Evolutionary conservation across 1,140 invertebrate genomes (phyloP), one percentile per base, ranked within the genome.

Genomic region (Trissolcus basalis): DNA sequence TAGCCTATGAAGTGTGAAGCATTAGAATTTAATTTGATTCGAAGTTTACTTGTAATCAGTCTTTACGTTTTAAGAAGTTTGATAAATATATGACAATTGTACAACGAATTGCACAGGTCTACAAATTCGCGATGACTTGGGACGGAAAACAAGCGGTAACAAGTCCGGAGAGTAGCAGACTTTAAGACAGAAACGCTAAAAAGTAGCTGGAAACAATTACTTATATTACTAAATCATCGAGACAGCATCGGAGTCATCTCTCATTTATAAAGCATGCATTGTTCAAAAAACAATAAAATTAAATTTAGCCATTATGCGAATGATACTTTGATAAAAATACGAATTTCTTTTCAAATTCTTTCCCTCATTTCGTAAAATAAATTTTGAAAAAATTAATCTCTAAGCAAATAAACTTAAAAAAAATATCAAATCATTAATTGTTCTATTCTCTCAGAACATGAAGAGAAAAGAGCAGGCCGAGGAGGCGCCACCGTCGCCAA

Each of bases 71-170:
- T 64, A 72, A 72, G 59, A 64, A 59, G 35, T 58, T 55, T 60
- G 43, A 54, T 60, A 65, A 59, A 65, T 60, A 73, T 47, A 67
- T 61, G 63, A 61, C 39, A 44, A 68, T 63, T 56, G 56, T 68
- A 63, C 58, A 64, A 70, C 44, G 11, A 56, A 71, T 68, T 70
- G 50, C 64, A 70, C 73, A 76, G 70, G 56, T 73, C 60, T 41
- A 32, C 15, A 59, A 33, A 49, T 45, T 63, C 35, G 53, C 36
- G 32, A 68, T 64, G 12, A 12, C 15, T 64, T 60, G 61, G 74
- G 74, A 77, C 74, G 74, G 74, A 77, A 77, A 77, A 65, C 36
- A 77, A 77, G 47, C 11, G 15, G 48, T 63, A 56, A 70, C 15
- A 53, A 67, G 47, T 68, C 45, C 27, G n/a, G 45, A 50, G n/a